A percentile compares a stretch with the other conserved stretches of the same genome.
Conservation (phyloP, 2,797 vertebrate genomes). For the Tokudaia muenninki region DNA sequence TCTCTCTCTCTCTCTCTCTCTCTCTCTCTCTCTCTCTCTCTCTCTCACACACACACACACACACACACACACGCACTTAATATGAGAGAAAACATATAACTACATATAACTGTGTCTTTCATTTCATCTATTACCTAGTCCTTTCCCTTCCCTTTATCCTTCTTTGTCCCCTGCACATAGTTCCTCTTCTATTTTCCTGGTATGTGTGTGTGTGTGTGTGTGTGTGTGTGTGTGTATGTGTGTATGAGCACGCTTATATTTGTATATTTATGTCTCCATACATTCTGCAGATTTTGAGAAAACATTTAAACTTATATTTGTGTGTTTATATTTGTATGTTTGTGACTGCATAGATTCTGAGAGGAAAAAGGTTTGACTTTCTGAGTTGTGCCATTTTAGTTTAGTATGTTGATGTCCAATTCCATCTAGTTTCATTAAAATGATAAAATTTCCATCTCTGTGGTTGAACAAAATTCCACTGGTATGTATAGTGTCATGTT, state of each 20-base stretch:
- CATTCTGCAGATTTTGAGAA: not conserved
- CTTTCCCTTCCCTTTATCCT: not conserved
- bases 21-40: too few relatives aligned
- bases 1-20: too few relatives aligned
- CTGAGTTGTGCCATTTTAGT: not conserved
- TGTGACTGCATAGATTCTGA: not conserved
- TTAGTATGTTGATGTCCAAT: not conserved
- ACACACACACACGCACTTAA: not conserved
- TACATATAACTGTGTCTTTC: too few relatives aligned
- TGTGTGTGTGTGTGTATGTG: not conserved
- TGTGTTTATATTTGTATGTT: not conserved
- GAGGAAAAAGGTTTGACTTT: not conserved
- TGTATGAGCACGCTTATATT: not conserved
- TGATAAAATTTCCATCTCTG: not conserved
- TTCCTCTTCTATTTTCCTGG: not conserved
- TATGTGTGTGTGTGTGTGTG: accelerated
- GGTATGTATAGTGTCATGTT: not conserved
- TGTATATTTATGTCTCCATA: not conserved
- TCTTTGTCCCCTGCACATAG: not conserved
- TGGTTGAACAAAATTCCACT: not conserved
- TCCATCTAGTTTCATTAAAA: not conserved
- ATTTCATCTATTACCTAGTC: not conserved
- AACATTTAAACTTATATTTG: not conserved
- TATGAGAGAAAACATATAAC: not conserved
- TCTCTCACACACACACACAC: too few relatives aligned